Evolutionary conservation across 2,797 vertebrate species (phyloP), one percentile per base, ranked within the genome.

Genomic region (Telmatherina bonti): DNA sequence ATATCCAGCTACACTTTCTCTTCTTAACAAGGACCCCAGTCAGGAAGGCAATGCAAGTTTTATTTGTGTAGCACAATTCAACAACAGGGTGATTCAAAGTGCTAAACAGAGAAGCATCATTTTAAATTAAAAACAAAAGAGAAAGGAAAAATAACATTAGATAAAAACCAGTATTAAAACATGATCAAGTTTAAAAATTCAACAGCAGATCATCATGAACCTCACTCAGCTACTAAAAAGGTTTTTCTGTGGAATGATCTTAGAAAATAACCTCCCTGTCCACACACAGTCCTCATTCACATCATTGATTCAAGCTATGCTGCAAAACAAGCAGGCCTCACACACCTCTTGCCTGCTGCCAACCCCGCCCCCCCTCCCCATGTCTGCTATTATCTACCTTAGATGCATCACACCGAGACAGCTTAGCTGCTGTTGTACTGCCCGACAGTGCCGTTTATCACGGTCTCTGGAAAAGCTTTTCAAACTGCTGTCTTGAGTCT

Each of bases 381-480:
- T 76, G 63, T 79, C 49, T 7, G 24, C 69, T 70, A 69, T 75
- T 86, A 79, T 88, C 88, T 79, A 76, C 74, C 71, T 74, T 67
- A 79, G 57, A 70, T 18, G 20, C 62, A 65, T 70, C 74, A 72
- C 52, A 74, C 41, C 0, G 61, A 78, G 67, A 74, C 67, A 70
- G 76, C 66, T 84, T 71, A 79, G 74, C 81, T 60, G 78, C 33
- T 35, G 72, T 80, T 87, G 72, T 67, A 70, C 80, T 70, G 78
- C 73, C 70, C 85, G 78, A 84, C 84, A 67, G 68, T 11, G 57
- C 67, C 73, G 81, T 88, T 82, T 74, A 81, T 89, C 82, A 78
- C 68, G 1, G 60, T 71, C 76, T 85, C 74, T 76, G 76, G 72
- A 56, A 83, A 83, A 63, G 63, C 76, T 73, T 86, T 79, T 81